These are phyloP conservation scores for Ptilodon capucinus DNA, from an alignment of 2,888 invertebrate genomes.

Conservation along the genomic window DNA sequence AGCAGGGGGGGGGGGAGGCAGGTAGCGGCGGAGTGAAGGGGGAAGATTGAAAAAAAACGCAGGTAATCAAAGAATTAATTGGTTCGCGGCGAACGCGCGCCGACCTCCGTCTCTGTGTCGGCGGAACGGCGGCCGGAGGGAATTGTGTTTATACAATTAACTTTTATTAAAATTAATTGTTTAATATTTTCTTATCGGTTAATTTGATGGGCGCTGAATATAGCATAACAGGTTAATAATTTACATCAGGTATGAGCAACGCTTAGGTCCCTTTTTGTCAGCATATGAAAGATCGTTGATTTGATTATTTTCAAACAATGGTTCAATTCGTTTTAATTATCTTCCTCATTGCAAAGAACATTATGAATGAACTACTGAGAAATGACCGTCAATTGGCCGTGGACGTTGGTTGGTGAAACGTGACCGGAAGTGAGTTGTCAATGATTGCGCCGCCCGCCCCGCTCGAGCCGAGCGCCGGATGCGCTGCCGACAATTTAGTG, in stretches of 20 bases:
- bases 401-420: constrained; percentile 4
- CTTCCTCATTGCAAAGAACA: not conserved
- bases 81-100: constrained; percentile 31
- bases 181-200: not conserved
- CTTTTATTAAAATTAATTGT: not conserved
- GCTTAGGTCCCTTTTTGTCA: no score
- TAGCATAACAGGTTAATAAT: no score
- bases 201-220: no score
- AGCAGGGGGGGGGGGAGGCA: not conserved
- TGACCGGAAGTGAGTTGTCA: constrained; percentile 26
- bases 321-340: no score
- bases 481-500: not conserved
- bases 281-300: no score
- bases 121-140: constrained; percentile 1
- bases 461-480: not conserved
- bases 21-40: not conserved
- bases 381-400: constrained; percentile 25
- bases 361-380: constrained; percentile 9
- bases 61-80: constrained; percentile 55
- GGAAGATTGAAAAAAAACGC: constrained; percentile 41
- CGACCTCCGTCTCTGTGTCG: constrained; percentile 17
- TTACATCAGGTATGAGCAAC: no score
- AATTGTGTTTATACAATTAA: not conserved
- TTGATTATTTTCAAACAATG: no score
- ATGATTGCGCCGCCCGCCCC: constrained; percentile 5